Conservation (phyloP, 2,113 vertebrate species). For the Hydrochoerus hydrochaeris region DNA sequence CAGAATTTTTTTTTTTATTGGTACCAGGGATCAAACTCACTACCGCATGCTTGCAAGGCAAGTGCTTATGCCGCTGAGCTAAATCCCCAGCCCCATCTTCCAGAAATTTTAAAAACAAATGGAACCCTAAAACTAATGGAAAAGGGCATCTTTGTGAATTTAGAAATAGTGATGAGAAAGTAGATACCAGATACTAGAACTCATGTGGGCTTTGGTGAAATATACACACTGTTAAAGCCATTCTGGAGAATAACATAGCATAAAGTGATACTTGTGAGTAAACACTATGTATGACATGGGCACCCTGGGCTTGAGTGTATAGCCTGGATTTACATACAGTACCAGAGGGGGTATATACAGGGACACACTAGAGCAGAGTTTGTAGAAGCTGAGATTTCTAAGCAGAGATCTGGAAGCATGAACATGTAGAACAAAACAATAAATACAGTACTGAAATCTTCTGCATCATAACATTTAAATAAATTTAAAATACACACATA, state of each 20-base stretch:
- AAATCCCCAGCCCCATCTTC: no score
- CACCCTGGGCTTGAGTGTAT: neutral
- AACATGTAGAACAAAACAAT: neutral
- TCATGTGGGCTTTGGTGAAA: neutral
- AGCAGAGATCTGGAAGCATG: neutral
- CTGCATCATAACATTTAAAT: neutral
- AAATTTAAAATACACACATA: neutral
- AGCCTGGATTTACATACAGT: neutral
- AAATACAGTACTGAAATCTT: neutral
- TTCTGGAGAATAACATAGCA: neutral
- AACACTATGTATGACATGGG: neutral
- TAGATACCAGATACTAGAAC: neutral
- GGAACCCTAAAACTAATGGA: neutral
- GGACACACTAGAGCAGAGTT: neutral
- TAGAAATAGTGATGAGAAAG: neutral
- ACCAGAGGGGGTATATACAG: neutral
- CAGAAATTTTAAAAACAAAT: conserved; percentile 13
- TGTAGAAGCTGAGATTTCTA: neutral
- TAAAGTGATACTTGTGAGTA: neutral
- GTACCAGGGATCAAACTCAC: no score
- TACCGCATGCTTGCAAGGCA: no score
- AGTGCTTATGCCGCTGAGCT: no score
- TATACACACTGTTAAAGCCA: neutral
- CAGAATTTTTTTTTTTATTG: no score
- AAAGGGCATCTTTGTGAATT: conserved; percentile 6